Evolutionary conservation across 2,888 invertebrate species (phyloP).

Genomic region (Platycheirus rosarum): DNA sequence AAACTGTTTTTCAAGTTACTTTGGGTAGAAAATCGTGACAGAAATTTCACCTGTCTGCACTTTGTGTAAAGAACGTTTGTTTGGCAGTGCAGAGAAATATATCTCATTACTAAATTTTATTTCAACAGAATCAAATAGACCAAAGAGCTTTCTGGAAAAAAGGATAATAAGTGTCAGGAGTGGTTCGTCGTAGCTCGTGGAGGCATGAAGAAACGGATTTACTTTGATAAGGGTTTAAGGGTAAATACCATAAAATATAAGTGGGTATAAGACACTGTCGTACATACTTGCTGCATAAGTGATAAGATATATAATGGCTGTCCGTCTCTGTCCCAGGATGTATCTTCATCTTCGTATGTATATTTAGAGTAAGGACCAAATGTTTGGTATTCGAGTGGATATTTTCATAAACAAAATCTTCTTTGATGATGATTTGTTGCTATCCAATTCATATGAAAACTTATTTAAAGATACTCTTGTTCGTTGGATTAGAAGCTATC

Average conservation of each 20-base stretch:
- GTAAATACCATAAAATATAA: constrained; percentile 12
- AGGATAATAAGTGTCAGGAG: constrained; percentile 31
- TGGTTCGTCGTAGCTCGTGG: constrained; percentile 20
- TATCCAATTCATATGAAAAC: too few relatives aligned
- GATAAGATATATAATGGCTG: too few relatives aligned
- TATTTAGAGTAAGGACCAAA: too few relatives aligned
- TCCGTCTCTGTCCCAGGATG: too few relatives aligned
- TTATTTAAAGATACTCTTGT: too few relatives aligned
- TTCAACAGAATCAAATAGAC: constrained; percentile 36
- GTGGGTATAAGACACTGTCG: not conserved
- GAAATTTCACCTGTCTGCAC: constrained; percentile 61
- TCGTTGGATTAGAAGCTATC: too few relatives aligned
- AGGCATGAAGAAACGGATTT: constrained; percentile 7
- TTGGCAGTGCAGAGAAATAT: constrained; percentile 35
- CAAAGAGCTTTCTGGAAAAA: constrained; percentile 8
- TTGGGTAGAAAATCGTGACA: constrained; percentile 71
- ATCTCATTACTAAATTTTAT: constrained; percentile 50
- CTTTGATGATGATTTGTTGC: too few relatives aligned
- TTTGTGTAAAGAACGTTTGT: constrained; percentile 45
- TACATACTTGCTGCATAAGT: not conserved
- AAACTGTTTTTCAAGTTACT: constrained; percentile 62
- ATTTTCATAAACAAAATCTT: too few relatives aligned
- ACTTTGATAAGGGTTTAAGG: constrained; percentile 38
- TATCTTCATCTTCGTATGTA: too few relatives aligned
- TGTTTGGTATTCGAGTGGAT: too few relatives aligned